These are phyloP conservation scores for Drosophila tani DNA, from an alignment of 1,140 invertebrate species.

Conservation along the genomic window DNA sequence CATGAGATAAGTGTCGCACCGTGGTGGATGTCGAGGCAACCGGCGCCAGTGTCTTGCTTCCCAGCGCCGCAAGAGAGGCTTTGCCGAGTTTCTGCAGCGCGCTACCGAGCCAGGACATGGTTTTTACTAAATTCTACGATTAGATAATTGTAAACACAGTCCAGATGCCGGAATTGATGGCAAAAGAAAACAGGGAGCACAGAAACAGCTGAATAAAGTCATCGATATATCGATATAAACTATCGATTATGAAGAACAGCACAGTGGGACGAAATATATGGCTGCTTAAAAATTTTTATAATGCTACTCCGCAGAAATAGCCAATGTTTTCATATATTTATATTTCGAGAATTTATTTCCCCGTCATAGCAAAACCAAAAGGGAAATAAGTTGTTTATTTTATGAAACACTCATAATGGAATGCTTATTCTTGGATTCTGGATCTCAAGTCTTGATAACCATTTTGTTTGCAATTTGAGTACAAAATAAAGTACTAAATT, in stretches of 20 bases:
- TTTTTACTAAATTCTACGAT: slow-evolving; percentile 53
- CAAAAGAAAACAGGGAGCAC: slow-evolving; percentile 6
- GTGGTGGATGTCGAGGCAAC: slow-evolving; percentile 24
- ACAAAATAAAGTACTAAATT: too few relatives aligned
- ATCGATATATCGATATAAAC: slow-evolving; percentile 12
- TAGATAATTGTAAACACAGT: slow-evolving; percentile 74
- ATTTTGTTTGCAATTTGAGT: too few relatives aligned
- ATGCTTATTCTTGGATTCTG: too few relatives aligned
- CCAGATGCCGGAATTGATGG: neutral
- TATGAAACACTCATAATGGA: too few relatives aligned
- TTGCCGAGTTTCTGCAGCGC: slow-evolving; percentile 57
- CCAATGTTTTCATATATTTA: too few relatives aligned
- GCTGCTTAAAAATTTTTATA: too few relatives aligned
- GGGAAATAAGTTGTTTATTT: too few relatives aligned
- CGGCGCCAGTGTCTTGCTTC: slow-evolving; percentile 15
- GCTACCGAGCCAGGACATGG: slow-evolving; percentile 63
- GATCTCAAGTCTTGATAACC: too few relatives aligned
- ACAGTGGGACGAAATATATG: neutral
- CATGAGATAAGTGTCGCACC: slow-evolving; percentile 88
- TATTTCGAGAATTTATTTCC: too few relatives aligned
- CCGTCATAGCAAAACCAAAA: too few relatives aligned
- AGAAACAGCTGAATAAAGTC: slow-evolving; percentile 18
- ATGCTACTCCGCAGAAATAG: too few relatives aligned
- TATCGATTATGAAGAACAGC: neutral
- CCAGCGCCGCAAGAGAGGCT: slow-evolving; percentile 10